Evolutionary conservation across 2,113 vertebrate species (phyloP).

Genomic region (Carollia perspicillata): DNA sequence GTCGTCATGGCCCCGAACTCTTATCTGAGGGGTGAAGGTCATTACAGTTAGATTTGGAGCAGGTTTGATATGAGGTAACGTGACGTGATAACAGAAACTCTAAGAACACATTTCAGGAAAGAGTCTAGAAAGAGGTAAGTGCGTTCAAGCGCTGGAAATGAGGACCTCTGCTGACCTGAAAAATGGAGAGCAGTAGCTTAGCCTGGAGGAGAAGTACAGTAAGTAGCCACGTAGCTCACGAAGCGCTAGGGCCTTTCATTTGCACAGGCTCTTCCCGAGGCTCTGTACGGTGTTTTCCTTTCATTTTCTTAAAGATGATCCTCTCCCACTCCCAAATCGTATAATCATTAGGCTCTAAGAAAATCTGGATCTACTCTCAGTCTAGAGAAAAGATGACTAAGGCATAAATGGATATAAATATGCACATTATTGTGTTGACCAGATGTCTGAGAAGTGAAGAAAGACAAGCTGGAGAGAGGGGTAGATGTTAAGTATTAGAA

Average conservation of each 20-base stretch:
- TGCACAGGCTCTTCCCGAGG: not conserved
- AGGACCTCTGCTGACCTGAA: not conserved
- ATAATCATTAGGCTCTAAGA: not conserved
- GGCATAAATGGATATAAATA: not conserved
- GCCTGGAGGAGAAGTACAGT: not conserved
- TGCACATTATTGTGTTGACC: not conserved
- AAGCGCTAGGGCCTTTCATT: not conserved
- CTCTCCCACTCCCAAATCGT: not conserved
- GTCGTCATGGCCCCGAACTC: not conserved
- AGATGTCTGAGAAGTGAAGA: not conserved
- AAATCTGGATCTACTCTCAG: not conserved
- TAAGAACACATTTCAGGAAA: not conserved
- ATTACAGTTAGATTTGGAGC: not conserved
- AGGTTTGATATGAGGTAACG: not conserved
- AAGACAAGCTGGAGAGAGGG: not conserved
- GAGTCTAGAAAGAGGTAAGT: not conserved
- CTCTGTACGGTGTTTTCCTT: not conserved
- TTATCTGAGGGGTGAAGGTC: conserved; percentile 21
- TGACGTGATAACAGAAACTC: not conserved
- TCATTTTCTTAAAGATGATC: not conserved
- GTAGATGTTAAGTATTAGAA: not conserved
- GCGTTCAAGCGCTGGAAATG: not conserved
- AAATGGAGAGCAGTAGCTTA: not conserved
- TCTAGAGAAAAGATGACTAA: not conserved
- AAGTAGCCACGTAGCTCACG: not conserved